These are phyloP conservation scores for Oxyruncus cristatus DNA, from an alignment of 2,113 vertebrate species.

Conservation along the genomic window DNA sequence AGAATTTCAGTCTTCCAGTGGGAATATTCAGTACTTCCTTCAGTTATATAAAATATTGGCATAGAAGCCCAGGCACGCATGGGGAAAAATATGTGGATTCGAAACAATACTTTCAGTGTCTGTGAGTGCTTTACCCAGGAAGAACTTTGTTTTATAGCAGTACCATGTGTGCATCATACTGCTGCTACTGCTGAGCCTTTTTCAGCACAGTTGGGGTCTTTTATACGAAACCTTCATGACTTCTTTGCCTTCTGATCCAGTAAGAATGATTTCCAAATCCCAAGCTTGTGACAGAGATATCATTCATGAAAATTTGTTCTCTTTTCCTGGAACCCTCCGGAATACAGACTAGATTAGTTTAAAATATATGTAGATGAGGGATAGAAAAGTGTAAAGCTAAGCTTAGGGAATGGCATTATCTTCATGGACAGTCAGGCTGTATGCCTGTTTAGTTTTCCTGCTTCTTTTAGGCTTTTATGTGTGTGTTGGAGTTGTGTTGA, in stretches of 20 bases:
- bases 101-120: slow-evolving; percentile 66
- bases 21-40: slow-evolving; percentile 42
- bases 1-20: slow-evolving; percentile 1
- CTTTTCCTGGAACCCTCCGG: neutral
- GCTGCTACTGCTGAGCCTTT: slow-evolving; percentile 34
- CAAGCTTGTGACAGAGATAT: slow-evolving; percentile 10
- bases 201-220: slow-evolving; percentile 36
- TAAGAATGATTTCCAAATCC: neutral
- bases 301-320: slow-evolving; percentile 3
- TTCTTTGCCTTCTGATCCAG: slow-evolving; percentile 14
- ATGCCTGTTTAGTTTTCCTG: neutral
- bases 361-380: neutral
- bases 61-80: slow-evolving; percentile 39
- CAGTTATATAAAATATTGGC: slow-evolving; percentile 60
- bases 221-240: slow-evolving; percentile 11
- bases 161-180: slow-evolving; percentile 57
- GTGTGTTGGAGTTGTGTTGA: neutral
- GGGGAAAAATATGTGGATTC: slow-evolving; percentile 49
- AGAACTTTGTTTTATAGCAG: slow-evolving; percentile 63
- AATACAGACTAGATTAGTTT: neutral
- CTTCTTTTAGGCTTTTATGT: neutral
- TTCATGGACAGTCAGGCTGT: neutral
- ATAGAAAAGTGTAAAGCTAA: neutral
- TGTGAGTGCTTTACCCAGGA: slow-evolving; percentile 52
- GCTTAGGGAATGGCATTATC: neutral